Percentiles rank a stretch among this genome's conserved stretches.
These are phyloP conservation scores for Lasioglossum oenotherae DNA, from an alignment of 2,888 invertebrate genomes.

Conservation along the genomic window DNA sequence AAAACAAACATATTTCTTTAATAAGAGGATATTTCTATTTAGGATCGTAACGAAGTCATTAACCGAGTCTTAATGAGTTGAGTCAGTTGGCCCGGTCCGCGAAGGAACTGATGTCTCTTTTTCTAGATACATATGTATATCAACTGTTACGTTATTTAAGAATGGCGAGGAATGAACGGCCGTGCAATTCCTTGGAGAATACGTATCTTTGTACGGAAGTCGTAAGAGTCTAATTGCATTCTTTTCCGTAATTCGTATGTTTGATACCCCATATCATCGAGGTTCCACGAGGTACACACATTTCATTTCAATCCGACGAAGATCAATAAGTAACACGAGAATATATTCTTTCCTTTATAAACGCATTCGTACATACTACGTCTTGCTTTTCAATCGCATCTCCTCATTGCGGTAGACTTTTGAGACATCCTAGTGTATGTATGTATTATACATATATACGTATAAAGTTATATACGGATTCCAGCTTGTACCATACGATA, in stretches of 20 bases:
- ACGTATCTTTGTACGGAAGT: constrained; percentile 68
- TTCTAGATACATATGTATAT: constrained; percentile 76
- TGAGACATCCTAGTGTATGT: constrained; percentile 56
- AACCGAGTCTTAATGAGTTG: constrained; percentile 65
- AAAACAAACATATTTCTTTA: constrained; percentile 77
- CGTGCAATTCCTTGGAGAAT: constrained; percentile 58
- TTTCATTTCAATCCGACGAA: not conserved
- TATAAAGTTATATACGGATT: constrained; percentile 60
- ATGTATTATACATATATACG: constrained; percentile 54
- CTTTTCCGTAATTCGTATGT: not conserved
- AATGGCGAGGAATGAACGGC: constrained; percentile 4
- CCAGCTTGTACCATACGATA: constrained; percentile 69
- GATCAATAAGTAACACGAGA: not conserved
- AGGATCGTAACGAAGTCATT: constrained; percentile 74
- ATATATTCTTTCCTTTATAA: constrained; percentile 12
- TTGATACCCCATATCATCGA: constrained; percentile 24
- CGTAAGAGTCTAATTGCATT: constrained; percentile 45
- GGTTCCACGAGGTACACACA: constrained; percentile 2
- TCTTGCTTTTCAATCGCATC: constrained; percentile 2
- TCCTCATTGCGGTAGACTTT: constrained; percentile 41
- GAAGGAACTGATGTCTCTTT: constrained; percentile 67
- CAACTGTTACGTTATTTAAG: constrained; percentile 74
- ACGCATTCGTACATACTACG: not conserved
- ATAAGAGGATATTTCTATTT: constrained; percentile 75
- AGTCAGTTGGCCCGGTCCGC: constrained; percentile 40